Percentiles rank a stretch among this genome's conserved stretches.
Evolutionary conservation across 1,140 invertebrate genomes (phyloP).

Genomic region (Drosophila varians): DNA sequence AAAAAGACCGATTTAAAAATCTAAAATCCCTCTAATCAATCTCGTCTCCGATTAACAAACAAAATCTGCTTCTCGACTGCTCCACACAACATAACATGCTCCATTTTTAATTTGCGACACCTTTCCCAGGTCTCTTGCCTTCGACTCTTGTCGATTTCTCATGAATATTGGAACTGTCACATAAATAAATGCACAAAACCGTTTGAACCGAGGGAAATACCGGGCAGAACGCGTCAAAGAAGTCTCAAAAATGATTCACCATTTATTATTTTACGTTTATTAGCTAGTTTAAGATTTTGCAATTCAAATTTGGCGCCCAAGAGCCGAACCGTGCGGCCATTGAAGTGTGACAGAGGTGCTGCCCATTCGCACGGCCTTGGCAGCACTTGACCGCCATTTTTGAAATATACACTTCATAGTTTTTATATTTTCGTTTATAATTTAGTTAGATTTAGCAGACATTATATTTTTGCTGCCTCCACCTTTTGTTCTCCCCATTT

Average conservation of each 20-base stretch:
- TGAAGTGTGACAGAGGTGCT: slow-evolving; percentile 7
- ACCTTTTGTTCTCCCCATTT: slow-evolving; percentile 8
- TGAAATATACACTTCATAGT: slow-evolving; percentile 5
- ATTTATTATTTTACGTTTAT: slow-evolving; percentile 36
- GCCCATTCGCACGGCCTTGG: not conserved
- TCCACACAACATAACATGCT: slow-evolving; percentile 24
- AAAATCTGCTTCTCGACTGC: slow-evolving; percentile 22
- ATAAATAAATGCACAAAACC: slow-evolving; percentile 75
- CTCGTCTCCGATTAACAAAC: slow-evolving; percentile 17
- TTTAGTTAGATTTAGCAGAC: slow-evolving; percentile 47
- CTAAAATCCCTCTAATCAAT: slow-evolving; percentile 3
- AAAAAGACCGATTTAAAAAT: not conserved
- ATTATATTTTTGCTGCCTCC: slow-evolving; percentile 2
- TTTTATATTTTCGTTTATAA: slow-evolving; percentile 35
- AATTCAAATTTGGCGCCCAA: slow-evolving; percentile 10
- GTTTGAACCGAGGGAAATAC: slow-evolving; percentile 32
- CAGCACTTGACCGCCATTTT: slow-evolving; percentile 7
- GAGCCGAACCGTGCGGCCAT: slow-evolving; percentile 2
- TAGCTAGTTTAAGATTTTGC: slow-evolving; percentile 35
- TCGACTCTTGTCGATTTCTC: slow-evolving; percentile 28
- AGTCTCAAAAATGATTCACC: slow-evolving; percentile 38
- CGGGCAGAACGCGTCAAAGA: slow-evolving; percentile 44
- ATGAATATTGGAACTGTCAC: slow-evolving; percentile 24
- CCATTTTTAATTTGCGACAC: slow-evolving; percentile 19
- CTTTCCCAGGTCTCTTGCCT: slow-evolving; percentile 22